Percentiles rank a stretch among this genome's conserved stretches.
phyloP scores from a whole-genome alignment of 2,113 vertebrate species.

The Beaufortia kweichowensis region DNA sequence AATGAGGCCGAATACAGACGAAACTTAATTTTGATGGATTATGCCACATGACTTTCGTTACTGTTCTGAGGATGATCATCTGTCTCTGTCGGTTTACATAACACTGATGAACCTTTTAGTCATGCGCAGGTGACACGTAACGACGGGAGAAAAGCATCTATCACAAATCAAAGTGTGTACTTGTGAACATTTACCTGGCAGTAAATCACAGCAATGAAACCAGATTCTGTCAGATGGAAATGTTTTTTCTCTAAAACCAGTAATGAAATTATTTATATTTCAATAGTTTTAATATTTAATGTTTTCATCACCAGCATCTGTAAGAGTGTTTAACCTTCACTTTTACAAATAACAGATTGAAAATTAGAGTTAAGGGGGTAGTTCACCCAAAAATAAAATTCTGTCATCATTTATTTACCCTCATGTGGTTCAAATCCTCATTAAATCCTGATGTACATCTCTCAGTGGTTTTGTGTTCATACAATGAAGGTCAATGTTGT shows the following conservation, averaged over 20 bases:
- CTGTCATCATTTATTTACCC: no score
- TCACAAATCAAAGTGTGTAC: conserved; percentile 20
- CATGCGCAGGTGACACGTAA: conserved; percentile 27
- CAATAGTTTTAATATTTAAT: not conserved
- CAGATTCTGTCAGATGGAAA: conserved; percentile 1
- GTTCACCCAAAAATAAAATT: no score
- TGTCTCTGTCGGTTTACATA: conserved; percentile 52
- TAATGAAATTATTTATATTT: not conserved
- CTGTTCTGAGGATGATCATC: conserved; percentile 43
- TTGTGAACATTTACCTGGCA: conserved; percentile 30
- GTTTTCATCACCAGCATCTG: not conserved
- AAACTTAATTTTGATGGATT: conserved; percentile 54
- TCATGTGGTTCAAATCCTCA: no score
- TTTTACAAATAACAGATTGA: not conserved
- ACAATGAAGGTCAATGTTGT: no score
- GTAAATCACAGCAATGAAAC: not conserved
- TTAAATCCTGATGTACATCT: no score
- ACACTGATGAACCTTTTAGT: conserved; percentile 51
- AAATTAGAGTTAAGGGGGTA: no score
- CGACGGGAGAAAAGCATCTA: conserved; percentile 17
- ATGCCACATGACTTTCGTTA: conserved; percentile 36
- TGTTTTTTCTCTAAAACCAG: conserved; percentile 26
- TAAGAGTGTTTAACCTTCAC: not conserved
- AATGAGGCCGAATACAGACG: conserved; percentile 10
- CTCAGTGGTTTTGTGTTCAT: no score